A percentile compares a stretch with the other conserved stretches of the same genome.
Conservation (phyloP, 2,888 invertebrate genomes). For the Rotaria socialis region DNA sequence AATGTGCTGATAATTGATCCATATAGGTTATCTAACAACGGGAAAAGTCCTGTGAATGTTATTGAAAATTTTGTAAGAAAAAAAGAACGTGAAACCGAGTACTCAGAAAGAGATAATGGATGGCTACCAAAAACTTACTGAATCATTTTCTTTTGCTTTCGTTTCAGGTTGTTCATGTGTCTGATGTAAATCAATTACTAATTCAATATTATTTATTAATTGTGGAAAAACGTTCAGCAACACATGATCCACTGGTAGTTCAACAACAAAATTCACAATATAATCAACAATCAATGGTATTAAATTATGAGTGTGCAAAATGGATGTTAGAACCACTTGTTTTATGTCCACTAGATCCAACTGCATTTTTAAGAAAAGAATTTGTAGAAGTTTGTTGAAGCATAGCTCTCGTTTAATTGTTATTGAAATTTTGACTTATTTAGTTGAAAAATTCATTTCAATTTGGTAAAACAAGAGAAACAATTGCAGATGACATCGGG, state of each 20-base stretch:
- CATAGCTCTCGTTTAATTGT: neutral
- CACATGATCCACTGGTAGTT: neutral
- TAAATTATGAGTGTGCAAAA: neutral
- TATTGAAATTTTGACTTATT: neutral
- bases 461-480: neutral
- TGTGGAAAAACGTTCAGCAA: constrained; percentile 13
- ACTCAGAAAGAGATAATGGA: too few relatives aligned
- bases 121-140: too few relatives aligned
- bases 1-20: too few relatives aligned
- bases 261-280: neutral
- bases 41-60: too few relatives aligned
- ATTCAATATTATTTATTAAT: constrained; percentile 37
- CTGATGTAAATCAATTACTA: constrained; percentile 20
- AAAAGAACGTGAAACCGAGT: too few relatives aligned
- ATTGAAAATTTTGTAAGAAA: too few relatives aligned
- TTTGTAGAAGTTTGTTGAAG: neutral
- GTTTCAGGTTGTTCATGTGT: neutral
- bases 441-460: constrained; percentile 18
- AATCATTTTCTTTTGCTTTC: too few relatives aligned
- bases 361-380: constrained; percentile 26
- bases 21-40: too few relatives aligned
- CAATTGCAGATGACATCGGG: neutral
- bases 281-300: neutral
- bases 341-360: constrained; percentile 32
- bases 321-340: constrained; percentile 30